These are phyloP conservation scores for Labrus mixtus DNA, from an alignment of 2,113 vertebrate genomes.

Conservation along the genomic window DNA sequence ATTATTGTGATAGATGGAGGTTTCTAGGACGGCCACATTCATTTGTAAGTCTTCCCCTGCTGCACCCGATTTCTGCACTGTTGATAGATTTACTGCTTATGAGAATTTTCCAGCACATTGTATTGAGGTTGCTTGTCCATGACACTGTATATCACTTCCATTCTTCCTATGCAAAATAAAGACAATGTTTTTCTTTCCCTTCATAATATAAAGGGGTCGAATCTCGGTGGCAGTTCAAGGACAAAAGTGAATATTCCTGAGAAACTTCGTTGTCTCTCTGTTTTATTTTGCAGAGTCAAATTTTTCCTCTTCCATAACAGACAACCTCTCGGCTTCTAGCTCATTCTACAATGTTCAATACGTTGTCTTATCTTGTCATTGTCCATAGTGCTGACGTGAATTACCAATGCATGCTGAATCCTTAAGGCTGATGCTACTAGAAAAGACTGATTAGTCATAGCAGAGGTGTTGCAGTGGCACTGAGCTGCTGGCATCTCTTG, in stretches of 20 bases:
- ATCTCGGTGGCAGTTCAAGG: neutral
- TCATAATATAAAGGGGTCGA: neutral
- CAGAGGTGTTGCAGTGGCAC: slow-evolving; percentile 48
- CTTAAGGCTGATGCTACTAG: slow-evolving; percentile 33
- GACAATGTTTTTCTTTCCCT: slow-evolving; percentile 12
- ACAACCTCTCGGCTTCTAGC: neutral
- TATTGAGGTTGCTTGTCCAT: neutral
- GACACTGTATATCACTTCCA: neutral
- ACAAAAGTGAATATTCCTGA: neutral
- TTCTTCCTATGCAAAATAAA: slow-evolving; percentile 11
- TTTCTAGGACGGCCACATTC: neutral
- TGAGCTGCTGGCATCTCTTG: slow-evolving; percentile 47
- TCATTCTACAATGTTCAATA: neutral
- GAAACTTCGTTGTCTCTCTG: neutral
- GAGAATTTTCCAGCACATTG: neutral
- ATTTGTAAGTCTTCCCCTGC: neutral
- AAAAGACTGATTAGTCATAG: slow-evolving; percentile 69
- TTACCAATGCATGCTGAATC: slow-evolving; percentile 32
- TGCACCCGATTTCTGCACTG: slow-evolving; percentile 1
- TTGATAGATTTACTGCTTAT: slow-evolving; percentile 11
- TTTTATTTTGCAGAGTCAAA: neutral
- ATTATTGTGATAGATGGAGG: neutral
- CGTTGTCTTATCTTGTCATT: slow-evolving; percentile 16
- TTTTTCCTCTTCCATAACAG: neutral
- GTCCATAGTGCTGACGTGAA: slow-evolving; percentile 24